Conservation (phyloP, 1,140 invertebrate species). For the Bactericera cockerelli region DNA sequence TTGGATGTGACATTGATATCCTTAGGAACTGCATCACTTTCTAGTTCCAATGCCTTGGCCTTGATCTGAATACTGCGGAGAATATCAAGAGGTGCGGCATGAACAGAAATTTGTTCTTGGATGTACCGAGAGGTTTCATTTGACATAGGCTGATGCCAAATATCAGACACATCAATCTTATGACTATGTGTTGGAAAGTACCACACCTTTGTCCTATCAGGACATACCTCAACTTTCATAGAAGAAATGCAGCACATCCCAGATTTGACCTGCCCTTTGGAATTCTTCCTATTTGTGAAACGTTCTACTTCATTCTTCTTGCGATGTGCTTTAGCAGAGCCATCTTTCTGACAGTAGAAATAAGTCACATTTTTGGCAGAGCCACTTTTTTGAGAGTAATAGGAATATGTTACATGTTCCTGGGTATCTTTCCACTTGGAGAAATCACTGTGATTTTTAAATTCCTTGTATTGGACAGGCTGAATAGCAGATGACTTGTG, state of each 20-base stretch:
- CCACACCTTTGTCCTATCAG: neutral
- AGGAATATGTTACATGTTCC: conserved; percentile 1
- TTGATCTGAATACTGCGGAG: neutral
- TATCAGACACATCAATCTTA: neutral
- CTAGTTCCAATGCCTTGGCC: neutral
- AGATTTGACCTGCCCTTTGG: neutral
- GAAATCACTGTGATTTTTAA: neutral
- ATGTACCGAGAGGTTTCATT: conserved; percentile 4
- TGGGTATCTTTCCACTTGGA: conserved; percentile 7
- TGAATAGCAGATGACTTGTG: neutral
- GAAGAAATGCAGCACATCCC: neutral
- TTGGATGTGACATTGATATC: neutral
- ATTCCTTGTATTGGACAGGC: neutral
- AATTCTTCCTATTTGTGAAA: neutral
- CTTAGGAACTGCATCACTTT: neutral
- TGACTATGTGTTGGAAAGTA: conserved; percentile 8
- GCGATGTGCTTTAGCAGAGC: neutral
- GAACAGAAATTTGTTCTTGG: neutral
- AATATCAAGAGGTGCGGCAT: neutral
- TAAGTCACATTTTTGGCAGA: neutral
- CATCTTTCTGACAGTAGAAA: conserved; percentile 9
- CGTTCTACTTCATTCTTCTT: neutral
- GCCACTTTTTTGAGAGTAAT: neutral
- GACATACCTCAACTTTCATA: neutral
- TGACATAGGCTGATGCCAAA: neutral